These are phyloP conservation scores for Aquatica leii DNA, from an alignment of 2,888 invertebrate genomes.

Conservation along the genomic window DNA sequence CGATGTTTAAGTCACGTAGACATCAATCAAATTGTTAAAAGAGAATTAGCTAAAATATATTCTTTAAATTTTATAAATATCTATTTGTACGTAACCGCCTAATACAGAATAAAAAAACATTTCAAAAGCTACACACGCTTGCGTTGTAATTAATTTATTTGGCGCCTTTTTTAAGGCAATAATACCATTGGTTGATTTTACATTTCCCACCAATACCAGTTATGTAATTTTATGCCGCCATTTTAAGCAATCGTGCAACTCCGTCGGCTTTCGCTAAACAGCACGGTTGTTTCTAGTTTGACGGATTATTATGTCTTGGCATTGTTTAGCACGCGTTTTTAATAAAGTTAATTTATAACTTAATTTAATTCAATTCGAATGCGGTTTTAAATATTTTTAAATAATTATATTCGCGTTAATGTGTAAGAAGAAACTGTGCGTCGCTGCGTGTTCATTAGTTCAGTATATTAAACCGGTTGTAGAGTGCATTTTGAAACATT, in stretches of 20 bases:
- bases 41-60: no score
- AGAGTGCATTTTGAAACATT: slow-evolving; percentile 1
- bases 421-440: neutral
- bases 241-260: neutral
- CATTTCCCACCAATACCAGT: neutral
- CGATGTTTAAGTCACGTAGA: no score
- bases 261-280: neutral
- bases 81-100: no score
- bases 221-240: slow-evolving; percentile 2
- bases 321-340: slow-evolving; percentile 2
- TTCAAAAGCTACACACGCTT: no score
- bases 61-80: no score
- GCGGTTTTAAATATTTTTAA: neutral
- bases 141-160: slow-evolving; percentile 5
- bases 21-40: no score
- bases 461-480: neutral
- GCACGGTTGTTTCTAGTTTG: slow-evolving; percentile 7
- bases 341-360: neutral
- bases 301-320: neutral
- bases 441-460: neutral
- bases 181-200: neutral
- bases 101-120: no score
- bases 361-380: neutral
- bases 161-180: neutral
- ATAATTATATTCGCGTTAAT: neutral